A percentile compares a stretch with the other conserved stretches of the same genome.
These are phyloP conservation scores for Patella ulyssiponensis DNA, from an alignment of 2,888 invertebrate genomes.

Conservation along the genomic window DNA sequence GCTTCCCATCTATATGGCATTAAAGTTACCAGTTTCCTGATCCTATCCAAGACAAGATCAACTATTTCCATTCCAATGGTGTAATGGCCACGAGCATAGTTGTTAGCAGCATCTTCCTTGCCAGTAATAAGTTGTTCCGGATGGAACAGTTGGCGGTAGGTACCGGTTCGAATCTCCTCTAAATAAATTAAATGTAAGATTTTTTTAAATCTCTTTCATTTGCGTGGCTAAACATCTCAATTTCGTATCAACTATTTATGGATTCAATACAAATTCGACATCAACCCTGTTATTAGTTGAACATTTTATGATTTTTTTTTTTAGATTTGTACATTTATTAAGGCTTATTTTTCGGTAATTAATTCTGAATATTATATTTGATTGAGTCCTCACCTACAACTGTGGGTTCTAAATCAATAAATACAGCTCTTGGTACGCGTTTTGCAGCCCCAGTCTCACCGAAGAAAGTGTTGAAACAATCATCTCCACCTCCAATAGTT, in stretches of 20 bases:
- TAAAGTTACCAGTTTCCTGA: not conserved
- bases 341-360: not conserved
- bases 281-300: too few relatives aligned
- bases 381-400: slow-evolving; percentile 82
- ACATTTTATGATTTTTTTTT: too few relatives aligned
- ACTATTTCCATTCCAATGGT: slow-evolving; percentile 5
- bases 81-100: slow-evolving; percentile 2
- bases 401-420: slow-evolving; percentile 95
- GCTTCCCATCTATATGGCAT: too few relatives aligned
- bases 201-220: too few relatives aligned
- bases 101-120: slow-evolving; percentile 8
- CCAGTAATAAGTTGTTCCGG: not conserved
- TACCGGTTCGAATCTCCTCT: slow-evolving; percentile 3
- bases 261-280: too few relatives aligned
- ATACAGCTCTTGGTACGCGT: slow-evolving; percentile 92
- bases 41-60: slow-evolving; percentile 1
- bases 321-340: too few relatives aligned
- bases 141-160: slow-evolving; percentile 9
- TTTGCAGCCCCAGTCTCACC: slow-evolving; percentile 93
- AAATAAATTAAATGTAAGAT: not conserved
- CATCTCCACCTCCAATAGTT: slow-evolving; percentile 80
- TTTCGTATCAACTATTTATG: too few relatives aligned
- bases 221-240: too few relatives aligned
- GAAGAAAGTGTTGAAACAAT: slow-evolving; percentile 85
- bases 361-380: not conserved